Evolutionary conservation across 2,888 invertebrate species (phyloP), one percentile per base, ranked within the genome.

Genomic region (Blera fallax): DNA sequence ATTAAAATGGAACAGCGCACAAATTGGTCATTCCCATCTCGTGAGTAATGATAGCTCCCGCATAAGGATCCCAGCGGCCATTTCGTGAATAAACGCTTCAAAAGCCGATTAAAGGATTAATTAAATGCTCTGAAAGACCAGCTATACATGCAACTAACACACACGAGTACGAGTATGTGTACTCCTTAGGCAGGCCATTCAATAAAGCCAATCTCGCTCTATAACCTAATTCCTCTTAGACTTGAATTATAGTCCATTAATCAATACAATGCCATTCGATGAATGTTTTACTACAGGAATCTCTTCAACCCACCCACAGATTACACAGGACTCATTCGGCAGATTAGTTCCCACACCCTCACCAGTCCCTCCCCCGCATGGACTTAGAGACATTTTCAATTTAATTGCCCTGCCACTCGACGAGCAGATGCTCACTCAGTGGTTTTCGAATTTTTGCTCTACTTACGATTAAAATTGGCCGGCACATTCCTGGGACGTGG

Each of bases 401-500:
- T 84, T 79, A 84, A 84, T 79, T 84, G 70, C 79, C 50, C 50
- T 40, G 65, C 74, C 50, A 54, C 45, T 62, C 34, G 29, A 54
- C 54, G 34, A 69, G 29, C 78, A 67, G 79, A 64, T 78, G 78
- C 56, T 73, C 52, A 54, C 54, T n/a, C 27, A 21, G 18, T 29
- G 16, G 16, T 60, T n/a, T 50, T 45, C 27, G 37, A 64, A 62
- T 50, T 56, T 56, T 76, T 69, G 79, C 16, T 60, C 72, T 80
- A 88, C 88, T 87, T 87, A 89, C 89, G 87, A 45, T 81, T 85
- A 54, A 87, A 87, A 87, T 81, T 87, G 69, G 84, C 56, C 58
- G 82, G 87, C 10, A 88, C 70, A 83, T 87, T 88, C 45, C 89
- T 87, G 0, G 88, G 87, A 18, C 88, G 80, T 16, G 91, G 91